Conservation (phyloP, 2,113 vertebrate genomes). For the Diadophis punctatus region DNA sequence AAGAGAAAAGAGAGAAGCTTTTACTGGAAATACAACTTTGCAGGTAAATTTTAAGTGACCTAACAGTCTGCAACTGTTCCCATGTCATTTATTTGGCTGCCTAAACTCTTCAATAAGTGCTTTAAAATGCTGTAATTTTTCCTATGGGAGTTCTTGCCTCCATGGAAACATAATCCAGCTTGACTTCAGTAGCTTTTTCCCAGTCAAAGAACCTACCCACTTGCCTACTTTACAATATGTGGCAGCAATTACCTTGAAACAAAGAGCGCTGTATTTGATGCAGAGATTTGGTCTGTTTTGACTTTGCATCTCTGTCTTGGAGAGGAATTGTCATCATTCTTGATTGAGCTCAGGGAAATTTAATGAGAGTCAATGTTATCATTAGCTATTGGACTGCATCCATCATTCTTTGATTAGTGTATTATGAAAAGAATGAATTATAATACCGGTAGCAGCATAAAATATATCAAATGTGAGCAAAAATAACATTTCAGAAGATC, state of each 20-base stretch:
- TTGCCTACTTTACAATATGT: conserved; percentile 53
- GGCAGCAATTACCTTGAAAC: background rate
- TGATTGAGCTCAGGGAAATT: conserved; percentile 15
- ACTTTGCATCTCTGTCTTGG: conserved; percentile 22
- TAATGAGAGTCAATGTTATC: conserved; percentile 9
- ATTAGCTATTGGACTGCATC: conserved; percentile 29
- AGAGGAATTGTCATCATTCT: conserved; percentile 8
- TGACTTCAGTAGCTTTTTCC: conserved; percentile 55
- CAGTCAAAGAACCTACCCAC: conserved; percentile 39
- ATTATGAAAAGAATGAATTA: background rate
- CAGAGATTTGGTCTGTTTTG: background rate
- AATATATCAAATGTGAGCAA: background rate
- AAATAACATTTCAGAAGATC: background rate
- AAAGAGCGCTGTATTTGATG: background rate
- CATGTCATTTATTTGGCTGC: conserved; percentile 61
- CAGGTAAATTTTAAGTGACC: conserved; percentile 51
- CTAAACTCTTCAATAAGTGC: conserved; percentile 58
- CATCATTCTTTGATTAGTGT: conserved; percentile 6
- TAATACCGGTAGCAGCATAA: background rate
- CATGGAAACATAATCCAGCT: conserved; percentile 69
- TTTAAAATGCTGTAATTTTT: conserved; percentile 63
- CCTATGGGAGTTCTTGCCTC: conserved; percentile 61
- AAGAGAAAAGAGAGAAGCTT: background rate
- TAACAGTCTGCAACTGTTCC: conserved; percentile 44
- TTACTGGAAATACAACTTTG: conserved; percentile 33